Conservation (phyloP, 1,140 invertebrate genomes). For the Zaprionus camerounensis region DNA sequence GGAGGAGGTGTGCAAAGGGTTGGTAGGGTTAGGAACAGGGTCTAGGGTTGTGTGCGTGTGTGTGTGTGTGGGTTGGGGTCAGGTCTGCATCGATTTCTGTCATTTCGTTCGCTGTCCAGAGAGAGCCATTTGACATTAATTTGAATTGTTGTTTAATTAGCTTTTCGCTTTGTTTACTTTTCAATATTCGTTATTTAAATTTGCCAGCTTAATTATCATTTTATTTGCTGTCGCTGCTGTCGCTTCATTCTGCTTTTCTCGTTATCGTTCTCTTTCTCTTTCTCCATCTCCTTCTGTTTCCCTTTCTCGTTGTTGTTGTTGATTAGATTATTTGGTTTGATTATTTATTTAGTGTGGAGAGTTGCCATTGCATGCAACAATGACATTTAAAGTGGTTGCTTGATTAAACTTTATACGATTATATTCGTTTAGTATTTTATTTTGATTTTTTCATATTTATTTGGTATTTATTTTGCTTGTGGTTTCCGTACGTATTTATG, state of each 20-base stretch:
- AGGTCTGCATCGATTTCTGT: conserved; percentile 28
- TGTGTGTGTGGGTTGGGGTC: conserved; percentile 19
- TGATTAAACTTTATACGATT: conserved; percentile 28
- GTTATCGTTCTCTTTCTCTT: conserved; percentile 14
- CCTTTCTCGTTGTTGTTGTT: conserved; percentile 13
- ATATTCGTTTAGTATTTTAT: conserved; percentile 33
- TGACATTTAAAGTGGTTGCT: conserved; percentile 31
- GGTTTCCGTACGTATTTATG: conserved; percentile 33
- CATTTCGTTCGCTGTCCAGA: conserved; percentile 43
- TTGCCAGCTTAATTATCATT: conserved; percentile 46
- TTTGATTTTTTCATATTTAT: conserved; percentile 16
- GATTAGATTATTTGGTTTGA: conserved; percentile 49
- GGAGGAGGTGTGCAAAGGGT: background rate
- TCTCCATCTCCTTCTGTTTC: background rate
- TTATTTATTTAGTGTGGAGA: conserved; percentile 47
- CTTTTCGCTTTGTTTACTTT: conserved; percentile 42
- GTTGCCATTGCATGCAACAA: conserved; percentile 20
- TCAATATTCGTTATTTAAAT: conserved; percentile 43
- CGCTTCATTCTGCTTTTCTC: conserved; percentile 3
- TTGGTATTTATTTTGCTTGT: conserved; percentile 27
- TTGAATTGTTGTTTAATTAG: conserved; percentile 52
- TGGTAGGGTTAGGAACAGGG: background rate
- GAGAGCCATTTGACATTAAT: conserved; percentile 36
- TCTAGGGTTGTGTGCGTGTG: background rate
- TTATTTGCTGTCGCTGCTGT: conserved; percentile 39